Evolutionary conservation across 2,797 vertebrate species (phyloP).

Genomic region (Gallinago nigripennis): DNA sequence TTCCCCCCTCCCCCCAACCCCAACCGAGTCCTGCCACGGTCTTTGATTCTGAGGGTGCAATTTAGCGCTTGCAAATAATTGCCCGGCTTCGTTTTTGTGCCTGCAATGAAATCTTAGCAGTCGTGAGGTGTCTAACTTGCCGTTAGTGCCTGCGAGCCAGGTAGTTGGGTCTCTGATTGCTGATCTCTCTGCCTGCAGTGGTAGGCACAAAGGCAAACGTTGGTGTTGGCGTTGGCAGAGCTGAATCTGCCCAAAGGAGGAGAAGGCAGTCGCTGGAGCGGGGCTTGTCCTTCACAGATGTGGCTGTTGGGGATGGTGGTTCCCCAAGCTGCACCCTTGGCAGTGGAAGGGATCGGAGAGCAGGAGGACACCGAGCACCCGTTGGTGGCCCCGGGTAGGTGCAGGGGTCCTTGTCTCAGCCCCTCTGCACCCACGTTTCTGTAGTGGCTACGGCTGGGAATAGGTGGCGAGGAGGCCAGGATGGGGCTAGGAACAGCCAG

Average conservation of each 20-base stretch:
- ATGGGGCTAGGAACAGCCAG: neutral
- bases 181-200: neutral
- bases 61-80: slow-evolving; percentile 47
- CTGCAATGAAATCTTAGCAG: slow-evolving; percentile 33
- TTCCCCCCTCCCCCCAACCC: too few relatives aligned
- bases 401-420: neutral
- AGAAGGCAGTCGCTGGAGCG: neutral
- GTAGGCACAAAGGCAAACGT: neutral
- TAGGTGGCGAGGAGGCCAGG: neutral
- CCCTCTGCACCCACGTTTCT: neutral
- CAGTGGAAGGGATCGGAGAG: neutral
- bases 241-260: neutral
- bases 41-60: slow-evolving; percentile 52
- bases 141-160: neutral
- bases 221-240: neutral
- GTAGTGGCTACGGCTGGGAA: neutral
- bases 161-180: slow-evolving; percentile 36
- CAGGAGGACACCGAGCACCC: neutral
- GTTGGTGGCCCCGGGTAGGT: accelerated
- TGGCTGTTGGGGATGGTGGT: neutral
- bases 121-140: neutral
- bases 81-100: slow-evolving; percentile 6
- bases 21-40: neutral
- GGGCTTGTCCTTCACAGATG: accelerated
- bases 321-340: neutral